Conservation (phyloP, 2,797 vertebrate genomes). For the Numenius phaeopus region DNA sequence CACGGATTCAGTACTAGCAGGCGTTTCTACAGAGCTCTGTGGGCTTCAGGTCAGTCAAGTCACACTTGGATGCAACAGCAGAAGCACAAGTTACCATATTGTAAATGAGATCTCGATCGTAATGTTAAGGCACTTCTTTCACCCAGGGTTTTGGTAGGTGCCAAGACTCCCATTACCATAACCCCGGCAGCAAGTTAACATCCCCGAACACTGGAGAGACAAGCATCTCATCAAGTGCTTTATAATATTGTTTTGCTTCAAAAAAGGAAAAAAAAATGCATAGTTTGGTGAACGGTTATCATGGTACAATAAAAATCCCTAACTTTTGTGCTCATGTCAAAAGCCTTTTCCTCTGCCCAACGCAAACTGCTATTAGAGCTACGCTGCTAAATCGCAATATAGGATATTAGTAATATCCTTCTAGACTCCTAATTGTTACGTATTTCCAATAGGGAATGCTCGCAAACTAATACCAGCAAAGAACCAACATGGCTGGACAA, state of each 20-base stretch:
- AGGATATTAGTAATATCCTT: background rate
- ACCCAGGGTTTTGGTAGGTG: background rate
- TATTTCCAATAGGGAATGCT: background rate
- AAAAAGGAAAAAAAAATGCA: background rate
- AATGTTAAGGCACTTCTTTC: background rate
- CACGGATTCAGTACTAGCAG: background rate
- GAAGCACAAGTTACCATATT: background rate
- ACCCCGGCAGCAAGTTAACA: background rate
- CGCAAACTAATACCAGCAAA: background rate
- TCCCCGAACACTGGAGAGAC: background rate
- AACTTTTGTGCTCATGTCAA: background rate
- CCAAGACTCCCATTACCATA: background rate
- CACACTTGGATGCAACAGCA: background rate
- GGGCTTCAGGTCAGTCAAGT: background rate
- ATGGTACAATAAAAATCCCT: background rate
- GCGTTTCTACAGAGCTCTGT: background rate
- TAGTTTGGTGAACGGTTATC: background rate
- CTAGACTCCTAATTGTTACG: background rate
- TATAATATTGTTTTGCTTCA: background rate
- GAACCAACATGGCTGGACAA: background rate
- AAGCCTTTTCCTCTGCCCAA: background rate
- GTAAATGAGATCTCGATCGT: rapidly evolving
- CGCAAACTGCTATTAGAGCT: background rate
- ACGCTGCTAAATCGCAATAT: background rate
- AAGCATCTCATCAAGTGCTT: background rate